These are phyloP conservation scores for Thomomys bottae DNA, from an alignment of 2,113 vertebrate species.

Conservation along the genomic window DNA sequence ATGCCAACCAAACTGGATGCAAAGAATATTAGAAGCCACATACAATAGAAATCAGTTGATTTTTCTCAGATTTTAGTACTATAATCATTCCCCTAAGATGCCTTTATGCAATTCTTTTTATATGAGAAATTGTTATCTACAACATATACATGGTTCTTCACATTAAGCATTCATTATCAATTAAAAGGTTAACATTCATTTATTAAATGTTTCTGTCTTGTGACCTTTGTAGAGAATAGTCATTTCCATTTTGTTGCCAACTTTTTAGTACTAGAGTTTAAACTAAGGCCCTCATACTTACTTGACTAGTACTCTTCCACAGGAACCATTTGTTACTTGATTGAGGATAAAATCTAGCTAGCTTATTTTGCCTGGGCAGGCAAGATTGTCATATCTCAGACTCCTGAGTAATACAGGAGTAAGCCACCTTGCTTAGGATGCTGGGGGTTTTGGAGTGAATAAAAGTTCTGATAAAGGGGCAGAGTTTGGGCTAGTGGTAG, in stretches of 20 bases:
- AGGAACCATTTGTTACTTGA: too few species aligned
- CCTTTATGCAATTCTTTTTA: background rate
- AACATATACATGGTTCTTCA: background rate
- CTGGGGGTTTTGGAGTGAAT: background rate
- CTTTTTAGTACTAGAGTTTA: background rate
- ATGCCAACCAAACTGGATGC: background rate
- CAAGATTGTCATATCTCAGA: too few species aligned
- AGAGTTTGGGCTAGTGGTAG: too few species aligned
- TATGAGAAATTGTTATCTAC: background rate
- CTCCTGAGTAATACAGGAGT: too few species aligned
- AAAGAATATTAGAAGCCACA: slow-evolving; percentile 4
- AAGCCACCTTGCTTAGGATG: too few species aligned
- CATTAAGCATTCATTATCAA: background rate
- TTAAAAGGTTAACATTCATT: slow-evolving; percentile 3
- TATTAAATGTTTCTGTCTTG: slow-evolving; percentile 42
- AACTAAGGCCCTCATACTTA: too few species aligned
- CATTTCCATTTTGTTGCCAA: background rate
- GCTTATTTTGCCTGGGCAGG: too few species aligned
- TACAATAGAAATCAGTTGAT: background rate
- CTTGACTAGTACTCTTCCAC: too few species aligned
- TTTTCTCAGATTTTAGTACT: slow-evolving; percentile 38
- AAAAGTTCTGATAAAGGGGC: background rate
- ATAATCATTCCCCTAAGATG: slow-evolving; percentile 16
- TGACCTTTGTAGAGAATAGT: background rate
- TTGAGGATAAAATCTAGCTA: too few species aligned